These are phyloP conservation scores for Anthonomus grandis DNA, from an alignment of 1,140 invertebrate genomes.

Conservation along the genomic window DNA sequence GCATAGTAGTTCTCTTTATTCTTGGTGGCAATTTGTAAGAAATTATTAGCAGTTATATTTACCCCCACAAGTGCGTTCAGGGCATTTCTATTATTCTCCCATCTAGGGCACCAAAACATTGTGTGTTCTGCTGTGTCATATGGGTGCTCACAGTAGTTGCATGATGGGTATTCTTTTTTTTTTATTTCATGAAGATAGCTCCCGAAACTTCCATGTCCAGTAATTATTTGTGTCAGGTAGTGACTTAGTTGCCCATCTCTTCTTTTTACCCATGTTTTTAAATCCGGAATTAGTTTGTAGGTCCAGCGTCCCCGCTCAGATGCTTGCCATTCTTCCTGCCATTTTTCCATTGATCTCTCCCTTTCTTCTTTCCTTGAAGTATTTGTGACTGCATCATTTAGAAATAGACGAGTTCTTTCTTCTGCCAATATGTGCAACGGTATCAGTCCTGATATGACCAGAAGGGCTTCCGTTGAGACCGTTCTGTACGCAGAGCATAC, in stretches of 20 bases:
- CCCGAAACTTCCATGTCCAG: constrained; percentile 19
- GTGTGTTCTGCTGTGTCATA: too few relatives aligned
- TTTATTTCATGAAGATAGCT: too few relatives aligned
- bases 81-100: too few relatives aligned
- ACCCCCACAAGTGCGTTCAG: too few relatives aligned
- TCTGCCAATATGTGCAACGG: not conserved
- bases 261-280: constrained; percentile 10
- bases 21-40: too few relatives aligned
- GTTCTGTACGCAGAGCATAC: not conserved
- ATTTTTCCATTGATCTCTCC: too few relatives aligned
- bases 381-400: not conserved
- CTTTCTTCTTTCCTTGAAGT: not conserved
- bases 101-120: too few relatives aligned
- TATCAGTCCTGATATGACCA: not conserved
- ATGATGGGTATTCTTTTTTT: too few relatives aligned
- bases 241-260: constrained; percentile 1
- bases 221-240: constrained; percentile 14
- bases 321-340: constrained; percentile 5
- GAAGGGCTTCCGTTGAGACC: not conserved
- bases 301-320: constrained; percentile 13
- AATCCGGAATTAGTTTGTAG: constrained; percentile 13
- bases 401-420: not conserved
- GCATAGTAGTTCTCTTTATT: too few relatives aligned
- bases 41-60: too few relatives aligned
- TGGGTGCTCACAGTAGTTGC: too few relatives aligned